Evolutionary conservation across 2,797 vertebrate genomes (phyloP).

Genomic region (Rachycentron canadum): DNA sequence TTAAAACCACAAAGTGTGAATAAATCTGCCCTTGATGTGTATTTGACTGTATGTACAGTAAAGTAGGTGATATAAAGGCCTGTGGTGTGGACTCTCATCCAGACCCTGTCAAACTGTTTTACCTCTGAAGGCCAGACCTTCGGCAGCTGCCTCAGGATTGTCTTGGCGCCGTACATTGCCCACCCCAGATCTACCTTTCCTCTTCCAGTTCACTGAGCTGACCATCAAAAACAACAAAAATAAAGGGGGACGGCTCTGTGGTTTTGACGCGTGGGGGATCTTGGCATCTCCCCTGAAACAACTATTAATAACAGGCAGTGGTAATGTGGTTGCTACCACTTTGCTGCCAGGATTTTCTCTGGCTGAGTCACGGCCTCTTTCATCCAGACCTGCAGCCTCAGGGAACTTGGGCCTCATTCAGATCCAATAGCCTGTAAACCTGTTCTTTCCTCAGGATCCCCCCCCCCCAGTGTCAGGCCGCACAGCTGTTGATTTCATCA

Average conservation of each 20-base stretch:
- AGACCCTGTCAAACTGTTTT: neutral
- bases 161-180: neutral
- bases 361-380: conserved; percentile 73
- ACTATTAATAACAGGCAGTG: conserved; percentile 77
- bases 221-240: conserved; percentile 38
- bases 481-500: conserved; percentile 9
- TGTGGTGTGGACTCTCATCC: neutral
- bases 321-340: conserved; percentile 65
- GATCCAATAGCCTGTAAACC: conserved; percentile 9
- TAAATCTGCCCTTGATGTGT: neutral
- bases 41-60: neutral
- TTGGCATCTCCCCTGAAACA: conserved; percentile 61
- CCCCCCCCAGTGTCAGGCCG: neutral
- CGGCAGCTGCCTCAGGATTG: neutral
- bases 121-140: neutral
- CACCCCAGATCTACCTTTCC: neutral
- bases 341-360: conserved; percentile 72
- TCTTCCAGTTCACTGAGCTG: conserved; percentile 42
- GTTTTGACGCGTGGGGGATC: conserved; percentile 37
- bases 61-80: neutral
- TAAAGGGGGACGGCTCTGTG: conserved; percentile 53
- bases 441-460: conserved; percentile 2
- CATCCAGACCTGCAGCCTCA: conserved; percentile 53
- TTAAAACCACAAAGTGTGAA: neutral
- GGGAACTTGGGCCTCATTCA: conserved; percentile 52